Conservation (phyloP, 2,113 vertebrate genomes). For the Hucho hucho region DNA sequence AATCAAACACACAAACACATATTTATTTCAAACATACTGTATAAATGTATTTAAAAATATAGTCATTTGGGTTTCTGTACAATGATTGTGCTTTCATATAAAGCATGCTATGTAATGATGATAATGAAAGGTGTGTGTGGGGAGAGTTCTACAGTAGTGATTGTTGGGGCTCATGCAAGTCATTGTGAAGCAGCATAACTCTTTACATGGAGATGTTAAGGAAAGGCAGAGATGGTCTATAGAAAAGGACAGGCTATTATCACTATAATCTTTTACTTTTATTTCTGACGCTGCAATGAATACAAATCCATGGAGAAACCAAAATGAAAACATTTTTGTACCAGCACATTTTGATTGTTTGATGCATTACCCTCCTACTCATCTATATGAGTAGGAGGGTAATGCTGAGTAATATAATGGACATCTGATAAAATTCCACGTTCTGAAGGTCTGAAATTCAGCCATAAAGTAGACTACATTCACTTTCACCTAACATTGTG, state of each 20-base stretch:
- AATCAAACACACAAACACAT: not conserved
- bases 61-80: conserved; percentile 45
- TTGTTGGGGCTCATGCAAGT: not conserved
- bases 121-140: no score
- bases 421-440: not conserved
- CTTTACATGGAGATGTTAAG: not conserved
- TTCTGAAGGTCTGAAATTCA: not conserved
- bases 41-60: conserved; percentile 48
- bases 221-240: not conserved
- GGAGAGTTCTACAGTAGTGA: not conserved
- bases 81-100: conserved; percentile 54
- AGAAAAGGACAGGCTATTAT: not conserved
- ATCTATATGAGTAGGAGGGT: not conserved
- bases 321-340: not conserved
- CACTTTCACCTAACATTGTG: not conserved
- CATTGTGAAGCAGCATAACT: not conserved
- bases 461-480: not conserved
- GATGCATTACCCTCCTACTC: not conserved
- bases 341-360: not conserved
- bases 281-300: not conserved
- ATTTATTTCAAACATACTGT: conserved; percentile 20
- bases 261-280: not conserved
- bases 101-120: conserved; percentile 35
- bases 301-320: not conserved
- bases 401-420: not conserved